Evolutionary conservation across 1,140 invertebrate genomes (phyloP).

Genomic region (Odontomachus brunneus): DNA sequence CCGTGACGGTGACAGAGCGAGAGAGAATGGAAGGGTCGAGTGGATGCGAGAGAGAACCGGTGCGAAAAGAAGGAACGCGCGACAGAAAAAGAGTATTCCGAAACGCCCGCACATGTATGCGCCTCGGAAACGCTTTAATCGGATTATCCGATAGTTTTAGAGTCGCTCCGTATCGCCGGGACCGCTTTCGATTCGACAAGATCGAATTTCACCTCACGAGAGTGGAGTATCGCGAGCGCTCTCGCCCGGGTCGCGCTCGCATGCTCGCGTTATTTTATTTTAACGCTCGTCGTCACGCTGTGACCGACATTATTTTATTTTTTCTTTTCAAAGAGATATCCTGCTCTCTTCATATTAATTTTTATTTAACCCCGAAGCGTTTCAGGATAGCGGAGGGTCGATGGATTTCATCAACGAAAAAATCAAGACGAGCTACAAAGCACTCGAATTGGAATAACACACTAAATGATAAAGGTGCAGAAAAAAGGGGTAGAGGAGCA

Average conservation of each 20-base stretch:
- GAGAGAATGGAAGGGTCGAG: constrained; percentile 35
- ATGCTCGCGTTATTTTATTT: constrained; percentile 26
- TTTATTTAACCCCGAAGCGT: too few relatives aligned
- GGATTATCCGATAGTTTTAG: constrained; percentile 80
- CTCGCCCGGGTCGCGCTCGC: background rate
- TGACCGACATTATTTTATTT: background rate
- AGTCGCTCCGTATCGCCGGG: constrained; percentile 61
- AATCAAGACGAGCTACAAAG: too few relatives aligned
- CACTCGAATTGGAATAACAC: too few relatives aligned
- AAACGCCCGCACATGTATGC: constrained; percentile 73
- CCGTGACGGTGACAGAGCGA: constrained; percentile 46
- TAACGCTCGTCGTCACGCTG: constrained; percentile 20
- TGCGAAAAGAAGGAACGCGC: background rate
- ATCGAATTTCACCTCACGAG: constrained; percentile 69
- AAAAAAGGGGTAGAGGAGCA: too few relatives aligned
- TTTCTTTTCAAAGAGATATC: too few relatives aligned
- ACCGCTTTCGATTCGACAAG: constrained; percentile 44
- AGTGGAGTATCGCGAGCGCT: constrained; percentile 5
- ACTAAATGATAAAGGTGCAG: too few relatives aligned
- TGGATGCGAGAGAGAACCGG: background rate
- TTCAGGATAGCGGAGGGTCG: too few relatives aligned
- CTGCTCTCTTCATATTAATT: too few relatives aligned
- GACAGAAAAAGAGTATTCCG: constrained; percentile 51
- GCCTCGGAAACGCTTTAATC: constrained; percentile 79
- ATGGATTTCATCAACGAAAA: too few relatives aligned